A percentile compares a stretch with the other conserved stretches of the same genome.
Evolutionary conservation across 2,888 invertebrate genomes (phyloP).

Genomic region (Ashinkailepas kermadecensis): DNA sequence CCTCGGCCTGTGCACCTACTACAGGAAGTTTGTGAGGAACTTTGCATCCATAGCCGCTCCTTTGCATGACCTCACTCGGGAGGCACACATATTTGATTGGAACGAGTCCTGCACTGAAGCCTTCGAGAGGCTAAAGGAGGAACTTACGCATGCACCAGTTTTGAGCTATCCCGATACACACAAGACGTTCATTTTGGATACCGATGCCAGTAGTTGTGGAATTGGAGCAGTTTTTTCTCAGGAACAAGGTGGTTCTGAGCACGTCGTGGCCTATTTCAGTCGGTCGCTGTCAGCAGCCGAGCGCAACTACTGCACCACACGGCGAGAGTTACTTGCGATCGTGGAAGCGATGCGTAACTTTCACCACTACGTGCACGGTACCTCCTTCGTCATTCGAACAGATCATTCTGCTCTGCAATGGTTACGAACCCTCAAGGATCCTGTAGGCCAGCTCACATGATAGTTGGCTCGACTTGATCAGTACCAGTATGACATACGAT

Average conservation of each 20-base stretch:
- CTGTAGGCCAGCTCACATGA: constrained; percentile 20
- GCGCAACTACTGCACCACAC: neutral
- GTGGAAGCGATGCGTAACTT: constrained; percentile 16
- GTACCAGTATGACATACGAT: neutral
- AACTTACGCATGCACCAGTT: too few relatives aligned
- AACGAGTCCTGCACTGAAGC: too few relatives aligned
- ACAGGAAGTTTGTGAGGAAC: constrained; percentile 33
- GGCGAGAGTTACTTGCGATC: neutral
- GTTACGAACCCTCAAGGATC: constrained; percentile 22
- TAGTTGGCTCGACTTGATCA: constrained; percentile 11
- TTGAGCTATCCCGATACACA: too few relatives aligned
- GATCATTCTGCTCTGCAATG: constrained; percentile 25
- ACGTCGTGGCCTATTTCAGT: neutral
- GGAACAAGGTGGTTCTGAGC: neutral
- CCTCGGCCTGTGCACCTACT: constrained; percentile 36
- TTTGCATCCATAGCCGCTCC: constrained; percentile 35
- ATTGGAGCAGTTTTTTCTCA: neutral
- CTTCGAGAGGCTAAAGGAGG: too few relatives aligned
- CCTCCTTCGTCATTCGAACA: neutral
- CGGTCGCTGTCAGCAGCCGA: neutral
- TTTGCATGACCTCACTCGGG: constrained; percentile 32
- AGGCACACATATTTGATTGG: too few relatives aligned
- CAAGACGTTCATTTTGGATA: too few relatives aligned
- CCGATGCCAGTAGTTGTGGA: too few relatives aligned
- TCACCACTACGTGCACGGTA: neutral